phyloP scores from a whole-genome alignment of 2,888 invertebrate genomes.

The Glyphotaelius pellucidus region DNA sequence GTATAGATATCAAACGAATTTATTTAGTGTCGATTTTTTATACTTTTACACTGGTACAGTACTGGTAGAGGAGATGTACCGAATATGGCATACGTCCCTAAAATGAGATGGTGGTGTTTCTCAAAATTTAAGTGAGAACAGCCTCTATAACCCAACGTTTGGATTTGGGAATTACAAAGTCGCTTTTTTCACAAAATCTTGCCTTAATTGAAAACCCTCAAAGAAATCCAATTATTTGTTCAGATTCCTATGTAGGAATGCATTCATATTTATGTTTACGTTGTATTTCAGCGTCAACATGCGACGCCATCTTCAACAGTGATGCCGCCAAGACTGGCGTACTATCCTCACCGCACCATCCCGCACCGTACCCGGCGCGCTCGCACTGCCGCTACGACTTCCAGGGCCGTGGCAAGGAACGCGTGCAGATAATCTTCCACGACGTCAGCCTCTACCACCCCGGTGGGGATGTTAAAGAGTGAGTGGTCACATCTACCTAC shows the following conservation, averaged over 20 bases:
- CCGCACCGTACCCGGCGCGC: slow-evolving; percentile 86
- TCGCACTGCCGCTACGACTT: slow-evolving; percentile 94
- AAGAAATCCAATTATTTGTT: not conserved
- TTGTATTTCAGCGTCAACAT: slow-evolving; percentile 84
- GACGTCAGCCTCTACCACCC: slow-evolving; percentile 89
- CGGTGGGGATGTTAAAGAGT: slow-evolving; percentile 80
- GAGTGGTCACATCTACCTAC: slow-evolving; percentile 69
- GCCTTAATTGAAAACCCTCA: not conserved
- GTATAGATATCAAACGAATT: too few species aligned
- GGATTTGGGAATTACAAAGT: too few species aligned
- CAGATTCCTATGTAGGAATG: not conserved
- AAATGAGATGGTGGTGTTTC: too few species aligned
- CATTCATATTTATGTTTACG: not conserved
- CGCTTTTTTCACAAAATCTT: too few species aligned
- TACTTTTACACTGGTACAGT: too few species aligned
- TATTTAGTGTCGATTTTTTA: too few species aligned
- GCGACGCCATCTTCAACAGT: slow-evolving; percentile 87
- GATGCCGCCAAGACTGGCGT: slow-evolving; percentile 89
- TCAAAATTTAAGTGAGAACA: too few species aligned
- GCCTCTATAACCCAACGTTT: too few species aligned
- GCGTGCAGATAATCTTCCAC: slow-evolving; percentile 90
- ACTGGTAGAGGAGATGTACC: too few species aligned
- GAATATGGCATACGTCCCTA: too few species aligned
- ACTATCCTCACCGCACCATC: slow-evolving; percentile 90
- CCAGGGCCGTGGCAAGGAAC: slow-evolving; percentile 89